Evolutionary conservation across 1,140 invertebrate genomes (phyloP).

Genomic region (Drosophila sturtevanti): DNA sequence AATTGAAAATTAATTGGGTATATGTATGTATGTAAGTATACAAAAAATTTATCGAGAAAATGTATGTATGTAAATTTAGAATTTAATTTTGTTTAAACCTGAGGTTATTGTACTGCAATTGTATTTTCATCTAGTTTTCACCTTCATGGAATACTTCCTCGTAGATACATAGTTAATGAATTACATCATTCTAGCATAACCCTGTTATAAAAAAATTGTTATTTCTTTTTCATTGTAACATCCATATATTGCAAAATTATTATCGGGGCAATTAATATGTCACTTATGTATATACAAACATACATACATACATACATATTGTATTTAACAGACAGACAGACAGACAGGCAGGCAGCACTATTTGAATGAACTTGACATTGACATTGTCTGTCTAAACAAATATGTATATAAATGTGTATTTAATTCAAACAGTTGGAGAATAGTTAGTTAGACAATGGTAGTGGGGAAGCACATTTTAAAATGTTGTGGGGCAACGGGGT

Average conservation of each 20-base stretch:
- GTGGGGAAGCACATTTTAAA: background rate
- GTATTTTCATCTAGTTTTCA: slow-evolving; percentile 2
- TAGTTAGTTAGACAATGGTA: background rate
- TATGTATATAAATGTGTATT: slow-evolving; percentile 26
- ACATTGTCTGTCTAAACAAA: slow-evolving; percentile 35
- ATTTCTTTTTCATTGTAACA: background rate
- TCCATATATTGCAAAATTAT: slow-evolving; percentile 25
- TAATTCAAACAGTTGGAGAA: background rate
- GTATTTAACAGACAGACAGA: background rate
- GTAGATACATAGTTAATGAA: background rate
- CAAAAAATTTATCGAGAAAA: background rate
- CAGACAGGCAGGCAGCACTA: background rate
- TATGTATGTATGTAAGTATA: background rate
- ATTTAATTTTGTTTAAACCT: background rate
- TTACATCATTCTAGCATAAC: background rate
- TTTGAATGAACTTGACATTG: slow-evolving; percentile 67
- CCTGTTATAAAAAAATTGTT: background rate
- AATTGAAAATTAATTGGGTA: background rate
- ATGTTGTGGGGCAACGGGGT: background rate
- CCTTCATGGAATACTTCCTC: slow-evolving; percentile 14
- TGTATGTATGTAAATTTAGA: background rate
- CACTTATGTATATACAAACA: slow-evolving; percentile 24
- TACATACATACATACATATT: background rate
- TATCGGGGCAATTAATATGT: slow-evolving; percentile 49
- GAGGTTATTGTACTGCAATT: slow-evolving; percentile 10